phyloP scores from a whole-genome alignment of 2,113 vertebrate species.

The Struthio camelus region DNA sequence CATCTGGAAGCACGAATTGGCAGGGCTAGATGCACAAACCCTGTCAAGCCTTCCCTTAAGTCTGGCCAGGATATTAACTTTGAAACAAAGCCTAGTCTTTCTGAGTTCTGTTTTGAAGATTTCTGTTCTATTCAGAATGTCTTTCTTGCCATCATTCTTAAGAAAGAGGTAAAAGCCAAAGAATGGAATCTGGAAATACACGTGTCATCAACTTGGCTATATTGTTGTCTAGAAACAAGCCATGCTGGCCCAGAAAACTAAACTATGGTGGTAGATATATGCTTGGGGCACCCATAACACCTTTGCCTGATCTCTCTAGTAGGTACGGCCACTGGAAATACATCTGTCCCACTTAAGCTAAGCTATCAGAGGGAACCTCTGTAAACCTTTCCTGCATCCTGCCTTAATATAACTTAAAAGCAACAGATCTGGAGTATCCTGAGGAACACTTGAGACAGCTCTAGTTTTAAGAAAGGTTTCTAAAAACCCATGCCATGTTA shows the following conservation, averaged over 20 bases:
- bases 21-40: neutral
- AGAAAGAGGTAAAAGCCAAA: neutral
- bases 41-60: constrained; percentile 23
- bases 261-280: neutral
- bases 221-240: neutral
- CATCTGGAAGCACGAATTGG: constrained; percentile 29
- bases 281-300: neutral
- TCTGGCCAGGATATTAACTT: constrained; percentile 56
- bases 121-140: constrained; percentile 28
- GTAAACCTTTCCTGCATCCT: neutral
- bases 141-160: constrained; percentile 24
- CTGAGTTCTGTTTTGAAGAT: constrained; percentile 32
- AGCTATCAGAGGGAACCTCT: neutral
- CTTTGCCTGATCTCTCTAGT: neutral
- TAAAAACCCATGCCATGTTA: neutral
- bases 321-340: neutral
- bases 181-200: constrained; percentile 16
- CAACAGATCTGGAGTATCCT: neutral
- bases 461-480: neutral
- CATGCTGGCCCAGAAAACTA: neutral
- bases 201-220: neutral
- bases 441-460: neutral
- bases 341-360: neutral
- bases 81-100: constrained; percentile 49
- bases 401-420: neutral